Base-by-base conservation (phyloP, 2,888 invertebrate genomes). In the Scaptomyza cyrtandrae region DNA sequence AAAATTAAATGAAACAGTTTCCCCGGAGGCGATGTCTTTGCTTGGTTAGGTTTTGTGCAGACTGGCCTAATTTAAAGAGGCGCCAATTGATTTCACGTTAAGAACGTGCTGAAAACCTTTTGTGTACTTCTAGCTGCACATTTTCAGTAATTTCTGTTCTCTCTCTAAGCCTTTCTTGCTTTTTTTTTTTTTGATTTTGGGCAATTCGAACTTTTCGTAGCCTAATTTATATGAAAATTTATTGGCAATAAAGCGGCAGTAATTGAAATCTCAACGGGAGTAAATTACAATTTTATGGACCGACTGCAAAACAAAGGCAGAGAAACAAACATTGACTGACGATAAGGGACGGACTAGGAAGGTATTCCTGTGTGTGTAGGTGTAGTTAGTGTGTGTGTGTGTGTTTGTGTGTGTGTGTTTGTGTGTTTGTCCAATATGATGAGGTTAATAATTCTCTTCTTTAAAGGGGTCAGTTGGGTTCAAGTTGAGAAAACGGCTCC, bases 251-350 rank as follows among this genome's bases (percentile, higher is more conserved):
- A 86, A 89, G 88, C 89, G 76, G 78, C 86, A 75, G 84, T 86
- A 89, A 88, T 89, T 88, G 89, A 89, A 88, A 89, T 87, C 84
- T 86, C 86, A 88, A 76, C 78, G 75, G 68, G 78, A 89, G 83
- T 89, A 89, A 88, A 88, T 88, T 90, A 88, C 83, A 89, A 80
- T 89, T 86, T 89, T 89, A 89, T 89, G 75, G 81, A 81, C 69
- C 52, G 57, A 24, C 58, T 24, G 58, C 49, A 54, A 71, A 64
- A 72, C 54, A 43, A 77, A 62, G 61, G 14, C 58, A 33, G n/a
- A 45, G 44, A 14, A 46, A 44, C 11, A 43, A 35, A 16, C 33
- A 24, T 29, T 52, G 31, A 27, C 64, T 6, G 31, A 31, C 31
- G 64, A 59, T 55, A 78, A 78, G 59, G 58, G 41, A 58, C 49